Percentiles rank a stretch among this genome's conserved stretches.
These are phyloP conservation scores for Eupithecia inturbata DNA, from an alignment of 2,888 invertebrate genomes.

Conservation along the genomic window DNA sequence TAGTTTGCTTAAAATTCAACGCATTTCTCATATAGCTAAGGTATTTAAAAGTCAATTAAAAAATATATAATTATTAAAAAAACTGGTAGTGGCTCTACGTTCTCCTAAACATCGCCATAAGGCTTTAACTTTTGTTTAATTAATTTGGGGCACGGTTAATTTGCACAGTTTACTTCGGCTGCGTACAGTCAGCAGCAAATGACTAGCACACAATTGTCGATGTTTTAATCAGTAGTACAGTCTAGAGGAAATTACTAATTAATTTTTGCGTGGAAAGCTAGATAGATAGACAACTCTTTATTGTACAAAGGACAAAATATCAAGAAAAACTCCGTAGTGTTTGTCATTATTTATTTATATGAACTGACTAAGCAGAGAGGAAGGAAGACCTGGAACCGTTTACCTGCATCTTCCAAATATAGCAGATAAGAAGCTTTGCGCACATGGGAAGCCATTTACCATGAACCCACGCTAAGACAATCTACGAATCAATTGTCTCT, in stretches of 20 bases:
- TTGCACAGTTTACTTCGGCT: slow-evolving; percentile 41
- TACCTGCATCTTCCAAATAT: too few species aligned
- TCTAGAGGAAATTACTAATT: background rate
- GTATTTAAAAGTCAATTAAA: too few species aligned
- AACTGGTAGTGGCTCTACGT: slow-evolving; percentile 4
- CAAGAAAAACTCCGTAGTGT: too few species aligned
- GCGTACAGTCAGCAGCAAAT: slow-evolving; percentile 24
- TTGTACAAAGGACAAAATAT: too few species aligned
- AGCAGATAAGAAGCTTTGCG: too few species aligned
- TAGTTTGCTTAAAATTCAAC: background rate
- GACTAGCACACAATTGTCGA: slow-evolving; percentile 7
- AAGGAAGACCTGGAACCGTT: background rate
- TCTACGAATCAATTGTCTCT: too few species aligned
- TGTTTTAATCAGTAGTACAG: slow-evolving; percentile 8
- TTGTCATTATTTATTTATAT: too few species aligned
- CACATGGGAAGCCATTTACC: too few species aligned
- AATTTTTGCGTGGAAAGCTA: background rate
- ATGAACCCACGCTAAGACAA: too few species aligned
- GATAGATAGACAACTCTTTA: background rate
- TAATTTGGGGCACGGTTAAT: slow-evolving; percentile 50
- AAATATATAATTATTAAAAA: background rate
- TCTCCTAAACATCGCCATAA: slow-evolving; percentile 29
- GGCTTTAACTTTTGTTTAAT: slow-evolving; percentile 51
- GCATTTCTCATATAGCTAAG: background rate
- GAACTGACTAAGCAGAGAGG: background rate